Conservation (phyloP, 1,140 invertebrate genomes). For the Drosophila ogumai region DNA sequence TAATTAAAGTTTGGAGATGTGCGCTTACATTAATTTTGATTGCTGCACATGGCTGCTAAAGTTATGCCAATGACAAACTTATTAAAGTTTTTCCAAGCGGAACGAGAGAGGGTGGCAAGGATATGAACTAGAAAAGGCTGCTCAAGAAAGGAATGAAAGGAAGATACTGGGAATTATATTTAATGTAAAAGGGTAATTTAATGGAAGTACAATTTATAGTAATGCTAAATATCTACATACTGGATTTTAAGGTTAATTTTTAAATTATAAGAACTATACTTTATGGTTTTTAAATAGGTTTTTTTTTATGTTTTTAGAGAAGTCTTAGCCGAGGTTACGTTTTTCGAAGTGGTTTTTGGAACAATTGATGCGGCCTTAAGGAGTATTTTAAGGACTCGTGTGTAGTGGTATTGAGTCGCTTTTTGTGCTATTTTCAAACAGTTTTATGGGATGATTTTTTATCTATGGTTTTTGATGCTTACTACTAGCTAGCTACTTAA, state of each 20-base stretch:
- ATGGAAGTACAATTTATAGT: background rate
- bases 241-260: background rate
- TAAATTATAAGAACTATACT: background rate
- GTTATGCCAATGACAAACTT: slow-evolving; percentile 52
- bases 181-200: background rate
- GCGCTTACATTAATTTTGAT: slow-evolving; percentile 68
- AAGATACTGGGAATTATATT: background rate
- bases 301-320: too few relatives aligned
- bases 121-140: background rate
- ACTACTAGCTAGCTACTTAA: background rate
- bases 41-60: slow-evolving; percentile 55
- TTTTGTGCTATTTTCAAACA: too few relatives aligned
- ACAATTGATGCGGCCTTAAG: too few relatives aligned
- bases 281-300: too few relatives aligned
- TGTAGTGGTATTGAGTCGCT: too few relatives aligned
- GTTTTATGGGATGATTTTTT: too few relatives aligned
- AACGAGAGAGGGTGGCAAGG: background rate
- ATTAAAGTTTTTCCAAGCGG: slow-evolving; percentile 30
- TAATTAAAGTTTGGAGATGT: slow-evolving; percentile 65
- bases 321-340: too few relatives aligned
- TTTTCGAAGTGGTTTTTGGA: too few relatives aligned
- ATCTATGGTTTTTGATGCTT: too few relatives aligned
- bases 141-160: background rate
- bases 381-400: too few relatives aligned
- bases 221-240: too few relatives aligned